Evolutionary conservation across 1,140 invertebrate genomes (phyloP).

Genomic region (Zaprionus camerounensis): DNA sequence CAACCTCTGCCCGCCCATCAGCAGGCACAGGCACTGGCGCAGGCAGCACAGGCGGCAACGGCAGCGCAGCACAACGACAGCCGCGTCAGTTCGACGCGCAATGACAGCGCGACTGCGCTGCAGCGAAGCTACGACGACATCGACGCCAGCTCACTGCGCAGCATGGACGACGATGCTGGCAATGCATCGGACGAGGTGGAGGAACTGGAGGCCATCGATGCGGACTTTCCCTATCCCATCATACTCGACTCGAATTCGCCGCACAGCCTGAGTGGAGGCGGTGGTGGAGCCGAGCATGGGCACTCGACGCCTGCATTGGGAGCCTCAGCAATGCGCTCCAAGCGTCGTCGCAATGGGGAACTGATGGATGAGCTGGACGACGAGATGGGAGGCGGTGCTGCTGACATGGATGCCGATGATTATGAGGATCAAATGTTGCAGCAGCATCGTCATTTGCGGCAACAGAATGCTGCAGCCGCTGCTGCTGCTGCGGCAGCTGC

Average conservation of each 20-base stretch:
- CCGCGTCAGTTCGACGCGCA: conserved; percentile 76
- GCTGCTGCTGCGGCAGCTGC: conserved; percentile 19
- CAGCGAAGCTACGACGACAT: conserved; percentile 72
- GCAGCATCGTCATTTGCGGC: conserved; percentile 78
- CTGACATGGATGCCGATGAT: conserved; percentile 63
- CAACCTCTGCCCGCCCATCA: conserved; percentile 75
- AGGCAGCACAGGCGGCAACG: conserved; percentile 15
- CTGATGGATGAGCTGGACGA: conserved; percentile 52
- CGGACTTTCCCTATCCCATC: conserved; percentile 79
- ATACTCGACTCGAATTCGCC: conserved; percentile 79
- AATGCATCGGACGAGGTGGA: conserved; percentile 76
- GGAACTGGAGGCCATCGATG: conserved; percentile 81
- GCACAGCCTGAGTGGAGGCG: conserved; percentile 33
- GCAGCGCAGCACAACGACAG: conserved; percentile 66
- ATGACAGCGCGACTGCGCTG: conserved; percentile 50
- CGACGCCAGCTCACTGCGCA: conserved; percentile 72
- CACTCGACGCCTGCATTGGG: conserved; percentile 27
- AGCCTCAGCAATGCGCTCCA: conserved; percentile 27
- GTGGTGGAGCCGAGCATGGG: conserved; percentile 6
- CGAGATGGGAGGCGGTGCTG: conserved; percentile 10
- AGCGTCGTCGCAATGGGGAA: conserved; percentile 65
- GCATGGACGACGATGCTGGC: conserved; percentile 61
- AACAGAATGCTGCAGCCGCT: conserved; percentile 62
- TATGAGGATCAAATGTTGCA: conserved; percentile 82
- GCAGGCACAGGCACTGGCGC: conserved; percentile 34